These are phyloP conservation scores for Luperina nickerlii DNA, from an alignment of 2,888 invertebrate species.

Conservation along the genomic window DNA sequence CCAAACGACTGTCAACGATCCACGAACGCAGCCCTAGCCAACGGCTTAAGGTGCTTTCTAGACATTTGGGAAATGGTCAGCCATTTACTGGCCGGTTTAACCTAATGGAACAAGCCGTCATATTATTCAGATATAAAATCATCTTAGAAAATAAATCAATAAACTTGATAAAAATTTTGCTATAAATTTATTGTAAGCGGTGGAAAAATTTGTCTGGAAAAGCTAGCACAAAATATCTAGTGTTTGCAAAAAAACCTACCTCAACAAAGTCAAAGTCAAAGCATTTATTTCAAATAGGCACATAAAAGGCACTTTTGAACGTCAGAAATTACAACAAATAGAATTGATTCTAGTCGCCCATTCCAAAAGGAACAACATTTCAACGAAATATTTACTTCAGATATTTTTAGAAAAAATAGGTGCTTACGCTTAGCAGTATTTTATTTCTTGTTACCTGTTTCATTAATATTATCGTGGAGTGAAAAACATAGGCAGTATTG, in stretches of 20 bases:
- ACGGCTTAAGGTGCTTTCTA: neutral
- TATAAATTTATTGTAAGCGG: neutral
- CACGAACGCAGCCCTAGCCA: neutral
- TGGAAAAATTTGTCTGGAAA: neutral
- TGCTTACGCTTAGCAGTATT: neutral
- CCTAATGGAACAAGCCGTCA: neutral
- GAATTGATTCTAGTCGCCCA: too few species aligned
- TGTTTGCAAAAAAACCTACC: neutral
- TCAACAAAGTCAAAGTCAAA: too few species aligned
- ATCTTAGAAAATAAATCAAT: neutral
- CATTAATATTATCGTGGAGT: constrained; percentile 26
- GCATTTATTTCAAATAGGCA: too few species aligned
- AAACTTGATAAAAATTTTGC: neutral
- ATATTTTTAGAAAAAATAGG: constrained; percentile 12
- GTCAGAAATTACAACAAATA: too few species aligned
- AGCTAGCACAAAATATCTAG: neutral
- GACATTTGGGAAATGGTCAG: neutral
- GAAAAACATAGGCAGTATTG: constrained; percentile 48
- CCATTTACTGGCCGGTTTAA: neutral
- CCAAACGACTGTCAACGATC: neutral
- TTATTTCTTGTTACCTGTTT: constrained; percentile 18
- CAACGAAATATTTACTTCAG: constrained; percentile 11
- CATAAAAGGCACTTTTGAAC: too few species aligned
- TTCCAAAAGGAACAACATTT: too few species aligned
- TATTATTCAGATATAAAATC: neutral